Conservation (phyloP, 2,888 invertebrate species). For the Tetragonisca angustula region DNA sequence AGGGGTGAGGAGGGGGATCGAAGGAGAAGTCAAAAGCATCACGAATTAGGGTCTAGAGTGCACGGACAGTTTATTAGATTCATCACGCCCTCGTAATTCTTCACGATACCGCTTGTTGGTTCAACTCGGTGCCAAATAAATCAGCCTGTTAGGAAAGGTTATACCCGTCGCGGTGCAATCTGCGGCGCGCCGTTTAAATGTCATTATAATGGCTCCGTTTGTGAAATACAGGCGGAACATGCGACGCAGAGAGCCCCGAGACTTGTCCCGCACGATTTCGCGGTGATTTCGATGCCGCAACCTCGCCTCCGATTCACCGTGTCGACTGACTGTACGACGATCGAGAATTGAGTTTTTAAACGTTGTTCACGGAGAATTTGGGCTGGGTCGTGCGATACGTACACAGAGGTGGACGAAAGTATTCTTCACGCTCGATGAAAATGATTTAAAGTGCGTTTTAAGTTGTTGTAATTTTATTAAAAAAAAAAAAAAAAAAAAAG, state of each 20-base stretch:
- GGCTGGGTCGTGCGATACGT: not conserved
- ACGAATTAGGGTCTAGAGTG: constrained; percentile 64
- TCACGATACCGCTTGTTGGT: constrained; percentile 62
- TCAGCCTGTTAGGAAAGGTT: constrained; percentile 73
- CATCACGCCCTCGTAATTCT: constrained; percentile 72
- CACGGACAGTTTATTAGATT: constrained; percentile 70
- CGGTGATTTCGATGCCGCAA: constrained; percentile 39
- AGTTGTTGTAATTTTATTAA: too few species aligned
- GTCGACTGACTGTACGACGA: not conserved
- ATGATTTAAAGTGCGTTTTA: too few species aligned
- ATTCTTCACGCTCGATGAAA: too few species aligned
- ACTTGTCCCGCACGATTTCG: constrained; percentile 32
- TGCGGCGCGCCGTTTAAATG: constrained; percentile 70
- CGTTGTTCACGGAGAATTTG: not conserved
- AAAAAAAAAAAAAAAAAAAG: too few species aligned
- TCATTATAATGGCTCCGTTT: constrained; percentile 71
- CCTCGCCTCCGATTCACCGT: not conserved
- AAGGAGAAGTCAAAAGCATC: constrained; percentile 47
- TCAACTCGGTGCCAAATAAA: constrained; percentile 71
- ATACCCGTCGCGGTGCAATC: constrained; percentile 69
- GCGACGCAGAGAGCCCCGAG: constrained; percentile 41
- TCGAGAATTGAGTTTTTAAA: not conserved
- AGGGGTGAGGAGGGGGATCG: constrained; percentile 32
- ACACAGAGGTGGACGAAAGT: too few species aligned
- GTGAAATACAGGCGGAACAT: constrained; percentile 68